Conservation (phyloP, 2,888 invertebrate species). For the Tipula unca region DNA sequence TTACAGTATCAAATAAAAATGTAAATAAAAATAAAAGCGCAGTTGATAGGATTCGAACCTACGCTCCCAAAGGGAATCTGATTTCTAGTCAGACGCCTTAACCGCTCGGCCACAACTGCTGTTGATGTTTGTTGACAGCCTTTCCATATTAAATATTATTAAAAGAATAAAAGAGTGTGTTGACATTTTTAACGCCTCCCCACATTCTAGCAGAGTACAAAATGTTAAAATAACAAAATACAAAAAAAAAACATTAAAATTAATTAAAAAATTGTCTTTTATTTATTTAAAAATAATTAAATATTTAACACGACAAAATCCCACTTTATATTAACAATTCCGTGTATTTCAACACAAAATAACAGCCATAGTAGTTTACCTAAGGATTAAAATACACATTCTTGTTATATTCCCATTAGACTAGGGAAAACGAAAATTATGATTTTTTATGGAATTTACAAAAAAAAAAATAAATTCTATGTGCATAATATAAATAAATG, state of each 20-base stretch:
- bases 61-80: constrained; percentile 45
- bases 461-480: neutral
- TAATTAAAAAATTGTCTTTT: neutral
- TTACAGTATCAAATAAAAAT: too few species aligned
- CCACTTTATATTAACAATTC: neutral
- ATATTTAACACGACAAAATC: neutral
- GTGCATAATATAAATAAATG: constrained; percentile 14
- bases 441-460: constrained; percentile 1
- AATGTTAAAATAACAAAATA: too few species aligned
- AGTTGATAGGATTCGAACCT: constrained; percentile 45
- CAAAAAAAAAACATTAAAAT: neutral
- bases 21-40: too few species aligned
- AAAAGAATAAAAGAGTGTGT: too few species aligned
- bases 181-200: too few species aligned
- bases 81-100: constrained; percentile 45
- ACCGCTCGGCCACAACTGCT: constrained; percentile 45
- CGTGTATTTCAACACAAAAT: neutral
- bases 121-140: too few species aligned
- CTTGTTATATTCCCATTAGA: constrained; percentile 8
- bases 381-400: neutral
- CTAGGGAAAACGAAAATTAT: neutral
- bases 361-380: neutral
- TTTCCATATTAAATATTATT: too few species aligned
- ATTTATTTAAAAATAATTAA: constrained; percentile 14
- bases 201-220: too few species aligned